These are phyloP conservation scores for Hippopotamus amphibius DNA, from an alignment of 2,113 vertebrate species.

Conservation along the genomic window DNA sequence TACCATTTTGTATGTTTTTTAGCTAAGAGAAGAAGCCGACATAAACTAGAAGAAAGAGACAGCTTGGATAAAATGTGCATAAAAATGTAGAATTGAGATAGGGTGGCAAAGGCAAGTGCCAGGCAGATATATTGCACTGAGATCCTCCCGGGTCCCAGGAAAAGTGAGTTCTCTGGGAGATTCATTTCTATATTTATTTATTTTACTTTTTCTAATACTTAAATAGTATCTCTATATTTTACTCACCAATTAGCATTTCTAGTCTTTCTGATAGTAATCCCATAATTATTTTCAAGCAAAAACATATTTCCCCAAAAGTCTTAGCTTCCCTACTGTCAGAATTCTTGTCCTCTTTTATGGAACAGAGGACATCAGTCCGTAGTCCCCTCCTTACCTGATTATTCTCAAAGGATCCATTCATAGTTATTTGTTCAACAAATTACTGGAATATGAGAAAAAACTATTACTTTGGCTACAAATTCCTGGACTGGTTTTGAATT, in stretches of 20 bases:
- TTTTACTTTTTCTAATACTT: not conserved
- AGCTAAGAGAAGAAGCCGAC: not conserved
- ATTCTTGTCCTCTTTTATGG: not conserved
- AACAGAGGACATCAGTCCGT: not conserved
- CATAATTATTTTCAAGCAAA: slow-evolving; percentile 27
- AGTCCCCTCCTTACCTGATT: not conserved
- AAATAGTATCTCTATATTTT: not conserved
- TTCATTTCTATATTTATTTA: not conserved
- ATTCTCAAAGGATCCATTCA: not conserved
- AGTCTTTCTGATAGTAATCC: not conserved
- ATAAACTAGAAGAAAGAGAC: not conserved
- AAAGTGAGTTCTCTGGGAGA: not conserved
- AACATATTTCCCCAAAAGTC: not conserved
- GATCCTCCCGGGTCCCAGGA: not conserved
- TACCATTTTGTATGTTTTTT: not conserved
- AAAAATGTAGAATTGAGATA: not conserved
- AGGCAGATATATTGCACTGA: not conserved
- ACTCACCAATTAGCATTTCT: not conserved
- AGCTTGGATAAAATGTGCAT: not conserved
- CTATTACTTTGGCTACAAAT: not conserved
- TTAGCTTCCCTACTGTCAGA: not conserved
- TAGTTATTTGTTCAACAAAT: not conserved
- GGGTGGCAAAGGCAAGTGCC: not conserved
- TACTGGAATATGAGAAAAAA: not conserved
- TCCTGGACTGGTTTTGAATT: not conserved